Base-by-base conservation (phyloP, 2,797 vertebrate genomes). In the Simalia tracyae region DNA sequence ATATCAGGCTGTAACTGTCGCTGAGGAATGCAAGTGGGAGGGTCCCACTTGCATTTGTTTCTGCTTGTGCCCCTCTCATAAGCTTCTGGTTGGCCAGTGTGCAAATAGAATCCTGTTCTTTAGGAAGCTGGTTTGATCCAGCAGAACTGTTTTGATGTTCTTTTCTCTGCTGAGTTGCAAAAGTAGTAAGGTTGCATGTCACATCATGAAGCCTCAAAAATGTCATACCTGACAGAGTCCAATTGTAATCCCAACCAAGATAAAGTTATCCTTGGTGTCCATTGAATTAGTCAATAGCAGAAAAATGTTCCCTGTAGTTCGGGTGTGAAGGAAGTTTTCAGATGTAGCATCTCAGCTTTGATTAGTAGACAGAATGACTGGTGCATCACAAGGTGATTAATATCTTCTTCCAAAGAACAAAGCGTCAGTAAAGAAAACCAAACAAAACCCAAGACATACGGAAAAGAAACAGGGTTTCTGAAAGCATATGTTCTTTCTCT, bases 231-330 rank as follows among this genome's bases (percentile, higher is more conserved):
- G 89, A 66, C n/a, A 76, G 5, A 81, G 60, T 28, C 28, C 54
- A 87, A 87, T 22, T 31, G 6, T 14, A 89, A 50, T 11, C 26
- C 56, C 57, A 90, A 56, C 42, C 84, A 92, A 61, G 42, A 87
- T 31, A 81, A 89, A 89, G 22, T 66, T 66, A 90, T 26, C 31
- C 9, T 87, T 26, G 31, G n/a, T 46, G 17, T 15, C 46, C 89
- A 87, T 4, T 76, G 60, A 54, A 76, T 86, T 57, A 72, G 11
- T 90, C 92, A 92, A 24, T 7, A 54, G 85, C 54, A 84, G 22
- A 81, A 84, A 76, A 56, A 46, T 90, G 57, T 84, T 66, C 15
- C 46, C 28, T 92, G 64, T 90, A 60, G 85, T 63, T 90, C 57
- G 19, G 31, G 42, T 61, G 0, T 54, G 72, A 92, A 64, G n/a